Base-by-base conservation (phyloP, 2,113 vertebrate species). In the Sisor rabdophorus region DNA sequence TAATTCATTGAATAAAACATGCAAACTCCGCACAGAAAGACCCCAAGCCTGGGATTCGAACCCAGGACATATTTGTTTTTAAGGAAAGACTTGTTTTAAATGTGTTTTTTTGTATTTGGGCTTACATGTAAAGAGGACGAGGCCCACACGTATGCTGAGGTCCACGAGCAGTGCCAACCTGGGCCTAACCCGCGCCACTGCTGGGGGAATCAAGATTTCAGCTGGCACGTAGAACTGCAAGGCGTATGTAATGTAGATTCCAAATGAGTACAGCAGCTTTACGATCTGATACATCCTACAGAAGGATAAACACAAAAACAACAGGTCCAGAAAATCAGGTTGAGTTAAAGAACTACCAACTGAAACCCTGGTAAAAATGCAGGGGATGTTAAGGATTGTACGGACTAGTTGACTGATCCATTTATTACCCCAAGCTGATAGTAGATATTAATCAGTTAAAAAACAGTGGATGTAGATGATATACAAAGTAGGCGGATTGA, bases 211-310 rank as follows among this genome's bases (percentile, higher is more conserved):
- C 77, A 98, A 81, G 81, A 99, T 98, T 88, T 98, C 95, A 0
- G 96, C 97, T 0, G 96, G 93, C 15, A 99, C 97, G 0, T 97
- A 99, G 90, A 99, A 98, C 92, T 98, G 97, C 75, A 98, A 90
- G 0, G 95, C 95, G 0, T 96, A 98, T 0, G 96, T 97, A 88
- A 98, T 94, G 89, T 95, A 96, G 76, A 99, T 98, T 24, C 97
- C 96, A 0, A 96, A 85, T 71, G 92, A 94, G 89, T 98, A 99
- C 2, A 99, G 93, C 76, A 99, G 89, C 86, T 98, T 99, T 68
- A 99, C 97, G 0, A 89, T 85, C 87, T 99, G 96, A 87, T 99
- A 98, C 47, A 93, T 81, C 97, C 97, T 99, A 85, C 17, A 59
- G 73, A 83, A 11, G 36, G 19, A 69, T 5, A 70, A n/a, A 71